Evolutionary conservation across 2,888 invertebrate genomes (phyloP), one percentile per base, ranked within the genome.

Genomic region (Arctia plantaginis): DNA sequence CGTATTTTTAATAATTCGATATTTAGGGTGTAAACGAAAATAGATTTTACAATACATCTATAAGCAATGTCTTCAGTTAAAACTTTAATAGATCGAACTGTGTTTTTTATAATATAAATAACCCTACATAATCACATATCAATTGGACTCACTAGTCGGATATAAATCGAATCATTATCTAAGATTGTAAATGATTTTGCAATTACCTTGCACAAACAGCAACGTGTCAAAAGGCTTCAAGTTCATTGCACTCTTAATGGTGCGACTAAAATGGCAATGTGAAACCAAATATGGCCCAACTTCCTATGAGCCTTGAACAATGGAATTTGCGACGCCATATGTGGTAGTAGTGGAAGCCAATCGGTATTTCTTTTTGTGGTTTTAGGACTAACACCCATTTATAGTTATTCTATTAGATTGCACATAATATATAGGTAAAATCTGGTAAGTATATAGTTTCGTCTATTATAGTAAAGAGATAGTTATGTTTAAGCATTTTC

Each of bases 301-400:
- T 90, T 93, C 92, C 93, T 91, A 8, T 23, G 90, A 79, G 82
- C 77, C 82, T 81, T 77, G 80, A 82, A 91, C 93, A 93, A 92
- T 91, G 86, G 88, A 85, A 84, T 91, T 90, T 80, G 90, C 90
- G 82, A 82, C 70, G 76, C 90, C 90, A 81, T 90, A 86, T 85
- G 83, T 82, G 86, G 82, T 83, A 86, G 84, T 86, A 83, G 84
- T 82, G 87, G 85, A 74, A 72, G 74, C 75, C 74, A 77, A 76
- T 82, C 39, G 75, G 71, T 80, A 71, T 78, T 77, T 78, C 62
- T 55, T 66, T 55, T 41, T 64, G 68, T 35, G 62, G 68, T 68
- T 68, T 35, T 68, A n/a, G 62, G 33, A 68, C 59, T 72, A 12
- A 51, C 18, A 33, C 47, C 23, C 35, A 35, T 35, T 33, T 35